Base-by-base conservation (phyloP, 1,140 invertebrate species). In the Brachionus rubens region DNA sequence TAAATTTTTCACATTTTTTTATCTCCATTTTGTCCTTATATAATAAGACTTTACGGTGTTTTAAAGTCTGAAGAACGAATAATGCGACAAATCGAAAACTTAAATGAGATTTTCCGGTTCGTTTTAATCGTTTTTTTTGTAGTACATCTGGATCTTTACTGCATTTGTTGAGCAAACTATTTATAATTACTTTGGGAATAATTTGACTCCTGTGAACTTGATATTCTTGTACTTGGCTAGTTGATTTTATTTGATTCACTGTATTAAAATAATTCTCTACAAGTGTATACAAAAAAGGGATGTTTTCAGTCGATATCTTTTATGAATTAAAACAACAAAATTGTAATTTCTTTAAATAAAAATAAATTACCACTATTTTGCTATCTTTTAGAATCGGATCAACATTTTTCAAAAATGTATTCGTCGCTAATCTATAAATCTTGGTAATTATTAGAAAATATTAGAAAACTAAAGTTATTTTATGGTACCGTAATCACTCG, bases 221-320 rank as follows among this genome's bases (percentile, higher is more conserved):
- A 14, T 36, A 1, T 12, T 24, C 26, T 14, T 6, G 4, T 2
- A 7, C 0, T 14, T 48, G n/a, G n/a, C n/a, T n/a, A n/a, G n/a
- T 54, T 72, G 4, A 4, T 56, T 54, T 72, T 5, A 72, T 50
- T 10, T 16, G n/a, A 1, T 50, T 40, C 14, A 72, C 16, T n/a
- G 59, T 6, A 33, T 72, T 72, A 16, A 72, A 54, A 54, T 72
- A 54, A 24, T 50, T 72, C 24, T 72, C 68, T 10, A 72, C 68
- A 12, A 72, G 1, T 21, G 33, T 72, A 4, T 54, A 72, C 4
- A 72, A 48, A 40, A 48, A 72, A n/a, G 68, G 68, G 19, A 72
- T 72, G 24, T 72, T 72, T 30, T 72, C 68, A 0, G 43, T 6
- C 33, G 65, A 30, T 9, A 67, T 43, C 62, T 67, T n/a, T n/a